A percentile compares a stretch with the other conserved stretches of the same genome.
Evolutionary conservation across 1,140 invertebrate genomes (phyloP).

Genomic region (Adoxophyes honmai): DNA sequence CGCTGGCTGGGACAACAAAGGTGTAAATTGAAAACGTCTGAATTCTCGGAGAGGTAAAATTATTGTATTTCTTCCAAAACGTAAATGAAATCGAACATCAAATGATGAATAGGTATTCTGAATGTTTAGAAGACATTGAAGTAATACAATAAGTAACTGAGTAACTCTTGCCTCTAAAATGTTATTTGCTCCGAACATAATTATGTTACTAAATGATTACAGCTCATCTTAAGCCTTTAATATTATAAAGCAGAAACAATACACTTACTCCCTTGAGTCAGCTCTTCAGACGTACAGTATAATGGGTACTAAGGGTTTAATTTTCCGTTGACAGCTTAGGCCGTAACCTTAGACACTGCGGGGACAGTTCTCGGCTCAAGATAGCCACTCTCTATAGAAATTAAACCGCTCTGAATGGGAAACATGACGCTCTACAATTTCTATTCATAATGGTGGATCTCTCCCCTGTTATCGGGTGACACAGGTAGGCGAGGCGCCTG

Average conservation of each 20-base stretch:
- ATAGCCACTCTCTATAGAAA: slow-evolving; percentile 15
- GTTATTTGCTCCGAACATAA: too few relatives aligned
- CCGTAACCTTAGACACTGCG: slow-evolving; percentile 11
- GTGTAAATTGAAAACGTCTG: background rate
- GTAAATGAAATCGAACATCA: background rate
- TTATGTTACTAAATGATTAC: too few relatives aligned
- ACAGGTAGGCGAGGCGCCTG: slow-evolving; percentile 29
- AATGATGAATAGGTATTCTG: too few relatives aligned
- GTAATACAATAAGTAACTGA: too few relatives aligned
- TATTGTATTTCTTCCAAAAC: background rate
- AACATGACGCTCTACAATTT: slow-evolving; percentile 37
- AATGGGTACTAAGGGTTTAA: background rate
- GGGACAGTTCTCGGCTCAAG: background rate
- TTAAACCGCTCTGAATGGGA: slow-evolving; percentile 31
- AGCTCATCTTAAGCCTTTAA: too few relatives aligned
- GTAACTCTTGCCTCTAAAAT: too few relatives aligned
- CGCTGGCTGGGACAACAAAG: too few relatives aligned
- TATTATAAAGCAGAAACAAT: too few relatives aligned
- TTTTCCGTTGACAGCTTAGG: slow-evolving; percentile 10
- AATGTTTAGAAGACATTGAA: too few relatives aligned
- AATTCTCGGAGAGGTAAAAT: background rate
- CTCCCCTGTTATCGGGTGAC: slow-evolving; percentile 45
- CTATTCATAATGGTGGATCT: slow-evolving; percentile 41
- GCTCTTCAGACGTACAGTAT: background rate
- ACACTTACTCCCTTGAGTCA: too few relatives aligned